Evolutionary conservation across 2,113 vertebrate species (phyloP).

Genomic region (Xyliphius kryptos): DNA sequence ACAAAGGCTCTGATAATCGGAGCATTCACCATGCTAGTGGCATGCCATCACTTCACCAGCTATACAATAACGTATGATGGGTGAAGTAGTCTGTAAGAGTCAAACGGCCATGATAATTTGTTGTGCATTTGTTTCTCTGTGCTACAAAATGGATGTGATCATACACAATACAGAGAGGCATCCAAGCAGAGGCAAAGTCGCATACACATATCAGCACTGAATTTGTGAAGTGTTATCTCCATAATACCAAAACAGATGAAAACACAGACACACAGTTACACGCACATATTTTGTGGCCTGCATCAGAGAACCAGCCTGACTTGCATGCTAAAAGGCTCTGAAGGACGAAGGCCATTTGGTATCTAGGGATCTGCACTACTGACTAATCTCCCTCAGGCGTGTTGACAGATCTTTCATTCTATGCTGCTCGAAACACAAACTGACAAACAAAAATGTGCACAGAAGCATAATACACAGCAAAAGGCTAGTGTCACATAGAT

Average conservation of each 20-base stretch:
- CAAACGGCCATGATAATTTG: no score
- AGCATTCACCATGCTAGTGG: constrained; percentile 12
- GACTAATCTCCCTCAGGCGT: constrained; percentile 27
- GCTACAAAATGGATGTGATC: no score
- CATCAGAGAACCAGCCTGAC: constrained; percentile 27
- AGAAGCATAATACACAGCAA: background rate
- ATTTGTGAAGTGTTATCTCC: constrained; percentile 10
- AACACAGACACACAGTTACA: constrained; percentile 17
- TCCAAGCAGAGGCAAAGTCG: constrained; percentile 7
- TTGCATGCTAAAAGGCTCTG: constrained; percentile 37
- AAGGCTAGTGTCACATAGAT: constrained; percentile 5
- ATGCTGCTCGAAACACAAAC: background rate
- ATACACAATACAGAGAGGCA: no score
- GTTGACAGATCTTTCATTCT: constrained; percentile 25
- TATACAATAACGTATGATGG: constrained; percentile 15
- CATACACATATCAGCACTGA: background rate
- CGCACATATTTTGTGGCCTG: constrained; percentile 15
- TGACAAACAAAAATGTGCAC: background rate
- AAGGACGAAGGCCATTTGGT: constrained; percentile 27
- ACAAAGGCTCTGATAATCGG: constrained; percentile 1
- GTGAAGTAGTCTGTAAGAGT: no score
- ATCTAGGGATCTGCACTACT: constrained; percentile 28
- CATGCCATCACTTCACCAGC: constrained; percentile 19
- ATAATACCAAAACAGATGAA: constrained; percentile 16
- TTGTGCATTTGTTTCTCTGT: no score